These are phyloP conservation scores for Vidua chalybeata DNA, from an alignment of 2,113 vertebrate genomes.

Conservation along the genomic window DNA sequence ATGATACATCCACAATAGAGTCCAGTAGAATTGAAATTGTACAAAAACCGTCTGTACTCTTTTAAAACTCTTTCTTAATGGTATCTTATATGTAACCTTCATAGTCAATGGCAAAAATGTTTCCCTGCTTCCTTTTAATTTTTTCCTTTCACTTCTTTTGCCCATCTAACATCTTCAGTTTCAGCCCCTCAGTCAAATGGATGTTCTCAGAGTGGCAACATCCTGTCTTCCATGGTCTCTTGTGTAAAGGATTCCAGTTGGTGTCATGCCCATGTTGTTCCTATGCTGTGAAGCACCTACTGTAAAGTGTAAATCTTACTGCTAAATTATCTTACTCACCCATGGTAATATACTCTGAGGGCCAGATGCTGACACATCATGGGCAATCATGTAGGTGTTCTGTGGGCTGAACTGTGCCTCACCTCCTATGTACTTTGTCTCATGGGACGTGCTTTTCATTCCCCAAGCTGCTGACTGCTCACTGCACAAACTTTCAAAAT, in stretches of 20 bases:
- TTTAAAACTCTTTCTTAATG: neutral
- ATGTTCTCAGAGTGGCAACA: neutral
- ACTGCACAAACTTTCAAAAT: neutral
- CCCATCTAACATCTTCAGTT: neutral
- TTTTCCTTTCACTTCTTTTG: neutral
- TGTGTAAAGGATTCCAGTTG: neutral
- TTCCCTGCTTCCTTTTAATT: neutral
- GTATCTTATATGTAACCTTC: neutral
- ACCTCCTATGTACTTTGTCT: neutral
- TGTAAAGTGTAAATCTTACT: neutral
- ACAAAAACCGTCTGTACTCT: conserved; percentile 22
- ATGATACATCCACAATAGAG: neutral
- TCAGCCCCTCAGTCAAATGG: neutral
- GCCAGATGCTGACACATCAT: neutral
- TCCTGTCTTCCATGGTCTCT: fast-evolving
- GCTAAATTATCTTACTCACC: neutral
- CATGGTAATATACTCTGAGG: neutral
- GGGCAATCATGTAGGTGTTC: fast-evolving
- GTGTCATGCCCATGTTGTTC: neutral
- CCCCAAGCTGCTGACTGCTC: neutral
- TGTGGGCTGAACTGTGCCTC: neutral
- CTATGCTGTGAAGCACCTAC: neutral
- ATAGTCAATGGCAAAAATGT: neutral
- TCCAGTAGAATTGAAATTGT: neutral
- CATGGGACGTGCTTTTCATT: neutral